These are phyloP conservation scores for Hoplias malabaricus DNA, from an alignment of 2,113 vertebrate species.

Conservation along the genomic window DNA sequence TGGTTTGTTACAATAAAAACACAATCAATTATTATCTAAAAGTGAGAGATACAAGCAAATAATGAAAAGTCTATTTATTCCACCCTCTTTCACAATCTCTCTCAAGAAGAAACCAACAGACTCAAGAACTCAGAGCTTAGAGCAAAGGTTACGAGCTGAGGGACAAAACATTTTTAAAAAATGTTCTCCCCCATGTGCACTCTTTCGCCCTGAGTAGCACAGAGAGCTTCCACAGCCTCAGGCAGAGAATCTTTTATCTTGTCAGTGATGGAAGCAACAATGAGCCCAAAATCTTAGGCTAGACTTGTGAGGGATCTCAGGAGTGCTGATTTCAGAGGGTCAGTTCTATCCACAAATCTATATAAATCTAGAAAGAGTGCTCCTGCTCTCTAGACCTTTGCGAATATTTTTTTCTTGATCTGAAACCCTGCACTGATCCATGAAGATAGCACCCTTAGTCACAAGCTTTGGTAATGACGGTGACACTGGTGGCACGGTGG, in stretches of 20 bases:
- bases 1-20: too few species aligned
- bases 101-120: not conserved
- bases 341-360: not conserved
- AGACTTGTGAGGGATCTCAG: not conserved
- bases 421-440: not conserved
- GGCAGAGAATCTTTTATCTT: slow-evolving; percentile 9
- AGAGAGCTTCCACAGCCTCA: slow-evolving; percentile 20
- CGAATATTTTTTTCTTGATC: slow-evolving; percentile 8
- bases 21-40: too few species aligned
- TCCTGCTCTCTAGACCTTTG: not conserved
- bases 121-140: not conserved
- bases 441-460: not conserved
- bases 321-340: not conserved
- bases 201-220: slow-evolving; percentile 8
- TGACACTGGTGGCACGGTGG: too few species aligned
- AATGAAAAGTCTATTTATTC: not conserved
- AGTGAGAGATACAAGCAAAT: not conserved
- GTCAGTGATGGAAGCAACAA: slow-evolving; percentile 29
- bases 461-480: not conserved
- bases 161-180: slow-evolving; percentile 25
- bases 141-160: slow-evolving; percentile 9
- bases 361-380: not conserved
- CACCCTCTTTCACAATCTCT: not conserved
- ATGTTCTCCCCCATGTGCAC: not conserved
- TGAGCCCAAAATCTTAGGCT: slow-evolving; percentile 27